Base-by-base conservation (phyloP, 2,888 invertebrate species). In the Mesodorylaimus sp. region DNA sequence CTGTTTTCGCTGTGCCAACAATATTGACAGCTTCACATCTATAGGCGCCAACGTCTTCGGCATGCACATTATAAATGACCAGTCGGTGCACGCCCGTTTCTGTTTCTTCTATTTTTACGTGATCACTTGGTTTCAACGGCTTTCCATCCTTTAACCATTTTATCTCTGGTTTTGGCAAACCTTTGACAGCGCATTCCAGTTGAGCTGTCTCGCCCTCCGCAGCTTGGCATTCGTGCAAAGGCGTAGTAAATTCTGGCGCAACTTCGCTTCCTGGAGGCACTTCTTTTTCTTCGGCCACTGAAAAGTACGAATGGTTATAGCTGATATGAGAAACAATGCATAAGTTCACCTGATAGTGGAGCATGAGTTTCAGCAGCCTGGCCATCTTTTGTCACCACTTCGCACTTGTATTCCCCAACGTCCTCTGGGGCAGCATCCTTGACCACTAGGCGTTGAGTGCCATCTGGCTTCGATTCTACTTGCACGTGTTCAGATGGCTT, bases 121-220 rank as follows among this genome's bases (percentile, higher is more conserved):
- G n/a, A 5, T 61, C 50, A 32, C 39, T 49, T 13, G 49, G 25
- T n/a, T 50, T 10, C 16, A 69, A 59, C 45, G 59, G 56, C 48
- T 61, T 59, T 69, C 83, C 83, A 68, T 86, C 85, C 59, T 86
- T 74, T 1, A 84, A 74, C 86, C 86, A 87, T 57, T 80, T 76
- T 19, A 87, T 83, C 58, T 84, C 81, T 0, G 83, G 82, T 0
- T 84, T 83, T 1, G 87, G 86, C n/a, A 84, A 81, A 19, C 86
- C 86, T 47, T 85, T 79, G 23, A 89, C 85, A 67, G 87, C 87
- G 67, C 88, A 88, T 68, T 86, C 85, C 29, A 58, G 38, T 16
- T 36, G 38, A 3, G 55, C 54, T 13, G 19, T 27, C n/a, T 60
- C 57, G 3, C 58, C 59, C 21, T 57, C 52, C n/a, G 27, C 41